These are phyloP conservation scores for Podargus strigoides DNA, from an alignment of 2,797 vertebrate species.

Conservation along the genomic window DNA sequence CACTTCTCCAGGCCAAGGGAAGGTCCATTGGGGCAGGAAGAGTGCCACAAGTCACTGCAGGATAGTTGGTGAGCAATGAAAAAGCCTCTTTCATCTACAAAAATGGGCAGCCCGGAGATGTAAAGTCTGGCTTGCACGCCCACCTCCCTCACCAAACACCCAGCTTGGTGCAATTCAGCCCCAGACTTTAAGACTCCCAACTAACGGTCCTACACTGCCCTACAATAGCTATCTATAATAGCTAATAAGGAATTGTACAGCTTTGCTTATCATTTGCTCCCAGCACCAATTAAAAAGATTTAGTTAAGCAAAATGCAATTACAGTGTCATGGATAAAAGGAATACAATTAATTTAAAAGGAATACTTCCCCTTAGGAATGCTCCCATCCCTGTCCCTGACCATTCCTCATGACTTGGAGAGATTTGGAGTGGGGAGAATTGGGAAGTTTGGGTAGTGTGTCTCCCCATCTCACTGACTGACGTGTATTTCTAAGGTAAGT, in stretches of 20 bases:
- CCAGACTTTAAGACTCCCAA: background rate
- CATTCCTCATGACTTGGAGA: background rate
- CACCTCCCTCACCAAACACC: background rate
- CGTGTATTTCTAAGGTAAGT: background rate
- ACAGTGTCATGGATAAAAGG: slow-evolving; percentile 64
- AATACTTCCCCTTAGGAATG: slow-evolving; percentile 25
- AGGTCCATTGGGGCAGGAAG: background rate
- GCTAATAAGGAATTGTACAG: background rate
- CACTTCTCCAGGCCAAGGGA: background rate
- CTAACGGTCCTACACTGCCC: background rate
- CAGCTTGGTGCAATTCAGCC: fast-evolving
- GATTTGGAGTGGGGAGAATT: background rate
- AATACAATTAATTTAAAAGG: slow-evolving; percentile 67
- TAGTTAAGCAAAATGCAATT: slow-evolving; percentile 50
- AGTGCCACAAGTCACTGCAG: fast-evolving
- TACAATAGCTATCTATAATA: background rate
- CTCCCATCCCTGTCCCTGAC: background rate
- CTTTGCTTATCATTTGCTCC: slow-evolving; percentile 9
- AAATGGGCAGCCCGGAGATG: background rate
- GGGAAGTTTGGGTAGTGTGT: fast-evolving
- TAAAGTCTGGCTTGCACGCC: background rate
- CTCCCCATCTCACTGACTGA: background rate
- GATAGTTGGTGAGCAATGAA: fast-evolving
- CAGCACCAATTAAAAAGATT: slow-evolving; percentile 48
- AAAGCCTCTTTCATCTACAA: background rate